Evolutionary conservation across 2,797 vertebrate genomes (phyloP).

Genomic region (Dendrocincla tyrannina): DNA sequence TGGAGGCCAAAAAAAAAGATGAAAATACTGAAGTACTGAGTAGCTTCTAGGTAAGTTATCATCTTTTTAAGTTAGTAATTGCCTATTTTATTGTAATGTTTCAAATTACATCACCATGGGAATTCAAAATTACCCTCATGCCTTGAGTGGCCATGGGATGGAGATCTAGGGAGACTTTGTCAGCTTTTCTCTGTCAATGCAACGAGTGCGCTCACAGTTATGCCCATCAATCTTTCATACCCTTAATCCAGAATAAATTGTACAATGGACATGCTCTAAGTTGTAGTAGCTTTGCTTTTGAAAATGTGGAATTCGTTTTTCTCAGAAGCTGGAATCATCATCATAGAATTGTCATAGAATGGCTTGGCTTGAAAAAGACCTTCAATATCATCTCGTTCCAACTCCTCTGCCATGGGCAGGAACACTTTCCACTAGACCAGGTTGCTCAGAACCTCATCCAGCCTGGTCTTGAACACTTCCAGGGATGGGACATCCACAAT

Average conservation of each 20-base stretch:
- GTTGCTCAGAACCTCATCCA: not conserved
- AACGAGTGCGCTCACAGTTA: not conserved
- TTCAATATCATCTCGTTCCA: not conserved
- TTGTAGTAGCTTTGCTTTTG: not conserved
- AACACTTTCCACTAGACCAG: not conserved
- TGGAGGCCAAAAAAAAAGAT: not conserved
- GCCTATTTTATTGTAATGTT: not conserved
- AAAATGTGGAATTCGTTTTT: not conserved
- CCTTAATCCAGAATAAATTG: not conserved
- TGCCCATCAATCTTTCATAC: not conserved
- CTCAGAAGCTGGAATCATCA: not conserved
- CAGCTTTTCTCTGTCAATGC: not conserved
- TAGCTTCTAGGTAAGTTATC: not conserved
- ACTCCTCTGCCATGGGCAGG: not conserved
- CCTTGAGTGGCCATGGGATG: not conserved
- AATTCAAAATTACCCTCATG: not conserved
- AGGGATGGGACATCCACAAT: not conserved
- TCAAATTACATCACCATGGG: not conserved
- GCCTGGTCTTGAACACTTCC: not conserved
- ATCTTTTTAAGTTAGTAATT: not conserved
- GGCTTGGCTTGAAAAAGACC: not conserved
- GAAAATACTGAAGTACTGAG: not conserved
- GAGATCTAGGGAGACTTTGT: not conserved
- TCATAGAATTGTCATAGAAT: not conserved
- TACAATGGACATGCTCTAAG: not conserved